phyloP scores from a whole-genome alignment of 2,888 invertebrate genomes.

The Drosophila colorata region DNA sequence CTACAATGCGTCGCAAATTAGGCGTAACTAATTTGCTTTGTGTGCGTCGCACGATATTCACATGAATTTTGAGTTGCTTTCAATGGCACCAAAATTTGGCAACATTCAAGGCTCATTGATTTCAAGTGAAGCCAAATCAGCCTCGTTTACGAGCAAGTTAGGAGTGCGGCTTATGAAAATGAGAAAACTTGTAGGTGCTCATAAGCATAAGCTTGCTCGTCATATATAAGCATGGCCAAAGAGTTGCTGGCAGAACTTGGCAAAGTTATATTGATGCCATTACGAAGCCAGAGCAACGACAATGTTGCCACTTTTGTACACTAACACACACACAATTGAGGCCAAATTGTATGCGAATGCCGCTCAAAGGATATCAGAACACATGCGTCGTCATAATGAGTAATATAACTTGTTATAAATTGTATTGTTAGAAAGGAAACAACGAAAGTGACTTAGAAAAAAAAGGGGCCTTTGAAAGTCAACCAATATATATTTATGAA shows the following conservation, averaged over 20 bases:
- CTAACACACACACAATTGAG: conserved; percentile 2
- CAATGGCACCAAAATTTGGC: conserved; percentile 32
- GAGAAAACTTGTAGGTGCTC: conserved; percentile 16
- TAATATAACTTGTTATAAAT: conserved; percentile 8
- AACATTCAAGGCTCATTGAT: conserved; percentile 65
- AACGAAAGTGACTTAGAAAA: neutral
- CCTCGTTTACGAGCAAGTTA: neutral
- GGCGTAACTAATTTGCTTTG: conserved; percentile 76
- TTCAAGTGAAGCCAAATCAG: conserved; percentile 25
- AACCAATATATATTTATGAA: neutral
- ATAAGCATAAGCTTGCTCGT: neutral
- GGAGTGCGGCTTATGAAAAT: conserved; percentile 2
- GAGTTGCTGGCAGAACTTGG: conserved; percentile 5
- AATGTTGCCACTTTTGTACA: conserved; percentile 15
- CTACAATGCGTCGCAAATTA: conserved; percentile 71
- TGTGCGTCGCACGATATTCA: conserved; percentile 14
- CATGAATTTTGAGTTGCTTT: conserved; percentile 30
- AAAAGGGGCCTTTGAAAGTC: neutral
- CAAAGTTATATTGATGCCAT: conserved; percentile 2
- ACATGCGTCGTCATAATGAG: conserved; percentile 9
- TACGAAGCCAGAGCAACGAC: conserved; percentile 4
- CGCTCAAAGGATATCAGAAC: conserved; percentile 5
- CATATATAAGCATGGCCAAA: neutral
- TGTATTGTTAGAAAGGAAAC: neutral
- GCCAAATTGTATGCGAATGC: neutral